Evolutionary conservation across 1,140 invertebrate species (phyloP).

Genomic region (Lucilia cuprina): DNA sequence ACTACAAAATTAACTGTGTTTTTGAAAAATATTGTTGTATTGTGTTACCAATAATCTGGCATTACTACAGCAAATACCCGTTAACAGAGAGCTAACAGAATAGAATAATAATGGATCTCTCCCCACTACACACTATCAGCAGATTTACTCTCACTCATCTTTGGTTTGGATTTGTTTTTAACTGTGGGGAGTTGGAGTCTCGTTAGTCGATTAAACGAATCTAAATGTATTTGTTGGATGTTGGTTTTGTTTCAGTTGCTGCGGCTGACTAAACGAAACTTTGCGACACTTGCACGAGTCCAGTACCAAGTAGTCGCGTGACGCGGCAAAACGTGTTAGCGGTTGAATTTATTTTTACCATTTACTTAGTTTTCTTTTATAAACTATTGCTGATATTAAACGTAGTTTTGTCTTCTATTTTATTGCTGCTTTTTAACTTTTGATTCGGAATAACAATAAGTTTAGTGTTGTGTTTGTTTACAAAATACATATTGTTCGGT

Average conservation of each 20-base stretch:
- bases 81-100: background rate
- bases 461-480: background rate
- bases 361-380: background rate
- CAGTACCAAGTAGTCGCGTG: constrained; percentile 29
- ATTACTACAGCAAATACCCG: background rate
- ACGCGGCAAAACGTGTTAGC: constrained; percentile 31
- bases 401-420: too few species aligned
- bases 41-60: background rate
- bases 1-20: too few species aligned
- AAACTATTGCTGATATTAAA: background rate
- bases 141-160: background rate
- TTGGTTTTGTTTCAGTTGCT: constrained; percentile 7
- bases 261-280: constrained; percentile 1
- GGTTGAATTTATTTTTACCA: constrained; percentile 16
- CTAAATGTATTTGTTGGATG: background rate
- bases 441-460: background rate
- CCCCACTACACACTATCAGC: background rate
- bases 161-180: background rate
- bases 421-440: too few species aligned
- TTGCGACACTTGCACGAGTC: constrained; percentile 22
- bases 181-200: background rate
- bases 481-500: background rate
- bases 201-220: background rate
- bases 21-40: too few species aligned
- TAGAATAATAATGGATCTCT: background rate